These are phyloP conservation scores for Athalia cordata DNA, from an alignment of 2,888 invertebrate species.

Conservation along the genomic window DNA sequence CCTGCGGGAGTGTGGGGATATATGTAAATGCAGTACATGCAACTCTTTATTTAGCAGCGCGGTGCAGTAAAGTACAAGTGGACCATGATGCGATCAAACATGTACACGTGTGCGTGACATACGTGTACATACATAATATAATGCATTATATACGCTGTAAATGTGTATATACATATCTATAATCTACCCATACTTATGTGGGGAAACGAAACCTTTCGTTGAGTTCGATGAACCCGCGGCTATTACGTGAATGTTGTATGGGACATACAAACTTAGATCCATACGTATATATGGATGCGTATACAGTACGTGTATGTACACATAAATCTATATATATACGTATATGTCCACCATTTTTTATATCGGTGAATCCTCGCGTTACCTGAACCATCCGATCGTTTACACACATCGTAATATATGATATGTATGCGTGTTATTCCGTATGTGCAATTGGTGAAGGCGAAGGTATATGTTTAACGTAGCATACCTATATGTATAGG, in stretches of 20 bases:
- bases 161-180: neutral
- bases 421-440: too few relatives aligned
- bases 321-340: too few relatives aligned
- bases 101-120: neutral
- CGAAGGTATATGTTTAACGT: neutral
- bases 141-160: neutral
- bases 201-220: constrained; percentile 39
- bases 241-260: constrained; percentile 32
- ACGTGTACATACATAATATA: neutral
- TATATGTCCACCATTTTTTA: constrained; percentile 4
- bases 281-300: neutral
- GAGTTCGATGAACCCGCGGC: constrained; percentile 41
- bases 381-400: constrained; percentile 29
- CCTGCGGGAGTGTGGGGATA: neutral
- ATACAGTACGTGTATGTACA: neutral
- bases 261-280: constrained; percentile 2
- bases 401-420: too few relatives aligned
- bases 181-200: neutral
- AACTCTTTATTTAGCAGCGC: constrained; percentile 8
- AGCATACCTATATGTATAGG: neutral
- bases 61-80: neutral
- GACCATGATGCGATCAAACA: neutral
- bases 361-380: constrained; percentile 14
- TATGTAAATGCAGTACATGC: neutral
- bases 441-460: too few relatives aligned